Evolutionary conservation across 2,888 invertebrate genomes (phyloP).

Genomic region (Zhuqinia jingwanae): DNA sequence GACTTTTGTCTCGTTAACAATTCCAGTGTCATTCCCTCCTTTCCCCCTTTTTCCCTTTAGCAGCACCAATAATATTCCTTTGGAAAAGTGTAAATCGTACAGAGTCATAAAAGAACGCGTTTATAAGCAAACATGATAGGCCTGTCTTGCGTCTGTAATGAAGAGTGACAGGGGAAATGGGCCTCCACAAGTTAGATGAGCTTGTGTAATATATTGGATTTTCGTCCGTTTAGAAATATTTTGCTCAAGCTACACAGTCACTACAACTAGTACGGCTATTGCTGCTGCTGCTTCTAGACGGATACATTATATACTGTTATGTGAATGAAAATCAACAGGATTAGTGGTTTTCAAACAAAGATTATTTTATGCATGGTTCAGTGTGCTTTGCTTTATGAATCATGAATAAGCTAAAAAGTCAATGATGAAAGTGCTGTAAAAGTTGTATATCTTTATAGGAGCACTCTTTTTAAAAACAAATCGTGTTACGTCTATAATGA

Average conservation of each 20-base stretch:
- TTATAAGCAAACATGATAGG: slow-evolving; percentile 55
- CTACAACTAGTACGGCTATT: not conserved
- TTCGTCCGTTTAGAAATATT: slow-evolving; percentile 25
- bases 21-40: slow-evolving; percentile 51
- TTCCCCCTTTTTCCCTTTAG: slow-evolving; percentile 2
- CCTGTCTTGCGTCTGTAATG: slow-evolving; percentile 61
- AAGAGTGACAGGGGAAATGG: slow-evolving; percentile 72
- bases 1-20: slow-evolving; percentile 55
- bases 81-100: slow-evolving; percentile 37
- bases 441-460: no score
- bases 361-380: slow-evolving; percentile 29
- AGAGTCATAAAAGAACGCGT: slow-evolving; percentile 28
- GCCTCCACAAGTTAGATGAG: slow-evolving; percentile 54
- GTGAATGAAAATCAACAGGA: slow-evolving; percentile 45
- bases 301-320: slow-evolving; percentile 5
- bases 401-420: slow-evolving; percentile 1
- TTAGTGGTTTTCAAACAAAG: slow-evolving; percentile 56
- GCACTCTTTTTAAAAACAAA: no score
- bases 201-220: slow-evolving; percentile 31
- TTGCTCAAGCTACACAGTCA: not conserved
- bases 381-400: not conserved
- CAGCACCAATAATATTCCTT: slow-evolving; percentile 21
- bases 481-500: no score
- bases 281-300: not conserved
- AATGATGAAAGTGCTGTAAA: slow-evolving; percentile 13